Conservation (phyloP, 2,888 invertebrate species). For the Acleris laterana region DNA sequence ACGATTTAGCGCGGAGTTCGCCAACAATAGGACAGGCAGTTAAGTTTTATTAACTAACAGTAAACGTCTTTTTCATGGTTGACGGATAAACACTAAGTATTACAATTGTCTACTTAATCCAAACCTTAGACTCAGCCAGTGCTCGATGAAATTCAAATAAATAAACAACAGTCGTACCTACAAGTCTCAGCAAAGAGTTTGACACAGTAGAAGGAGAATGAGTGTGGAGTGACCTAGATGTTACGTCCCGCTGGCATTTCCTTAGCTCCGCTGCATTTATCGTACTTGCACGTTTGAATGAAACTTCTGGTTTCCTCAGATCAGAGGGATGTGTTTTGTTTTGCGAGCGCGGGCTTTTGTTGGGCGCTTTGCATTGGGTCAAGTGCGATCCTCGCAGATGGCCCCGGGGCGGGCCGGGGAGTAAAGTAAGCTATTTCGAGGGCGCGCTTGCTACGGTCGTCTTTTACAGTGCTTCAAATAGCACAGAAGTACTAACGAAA, state of each 20-base stretch:
- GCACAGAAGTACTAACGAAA: neutral
- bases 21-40: too few relatives aligned
- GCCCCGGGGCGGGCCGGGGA: conserved; percentile 50
- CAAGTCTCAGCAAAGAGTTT: conserved; percentile 13
- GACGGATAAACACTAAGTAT: too few relatives aligned
- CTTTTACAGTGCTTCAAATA: conserved; percentile 25
- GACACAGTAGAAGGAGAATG: conserved; percentile 38
- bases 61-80: too few relatives aligned
- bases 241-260: conserved; percentile 44
- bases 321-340: conserved; percentile 49
- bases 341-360: conserved; percentile 59
- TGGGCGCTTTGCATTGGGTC: conserved; percentile 70
- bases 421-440: conserved; percentile 52
- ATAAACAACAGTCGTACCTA: conserved; percentile 13
- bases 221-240: conserved; percentile 54
- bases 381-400: conserved; percentile 70
- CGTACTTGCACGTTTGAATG: conserved; percentile 43
- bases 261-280: conserved; percentile 41
- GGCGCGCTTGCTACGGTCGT: conserved; percentile 30
- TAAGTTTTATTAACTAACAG: too few relatives aligned
- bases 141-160: conserved; percentile 2
- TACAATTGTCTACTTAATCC: too few relatives aligned
- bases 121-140: too few relatives aligned
- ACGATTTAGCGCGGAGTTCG: too few relatives aligned
- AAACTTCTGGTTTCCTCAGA: conserved; percentile 49